Evolutionary conservation across 2,113 vertebrate species (phyloP), one percentile per base, ranked within the genome.

Genomic region (Brachyistius frenatus): DNA sequence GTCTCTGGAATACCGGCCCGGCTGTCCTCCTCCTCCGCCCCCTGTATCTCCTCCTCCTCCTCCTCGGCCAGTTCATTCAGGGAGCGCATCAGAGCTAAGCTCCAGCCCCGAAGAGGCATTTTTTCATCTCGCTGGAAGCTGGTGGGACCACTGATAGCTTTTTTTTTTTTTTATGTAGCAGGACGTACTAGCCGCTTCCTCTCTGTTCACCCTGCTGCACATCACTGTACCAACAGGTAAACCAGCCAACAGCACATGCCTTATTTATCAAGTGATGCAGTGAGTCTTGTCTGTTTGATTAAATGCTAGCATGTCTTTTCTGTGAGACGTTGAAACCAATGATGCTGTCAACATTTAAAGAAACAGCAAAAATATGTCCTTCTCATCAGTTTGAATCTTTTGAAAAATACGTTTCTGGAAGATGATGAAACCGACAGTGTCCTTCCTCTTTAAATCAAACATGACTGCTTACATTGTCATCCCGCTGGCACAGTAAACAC

Each of bases 151-250:
- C 66, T 66, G 78, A n/a, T 74, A 58, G 35, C 35, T 68, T 36
- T 4, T 36, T 64, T 61, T 56, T 39, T 62, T 30, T 37, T 86
- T 83, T 9, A 66, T 81, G 62, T 84, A 78, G 86, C 72, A 79
- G 69, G 71, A 88, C 49, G 50, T 79, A 58, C 60, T 70, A 73
- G 56, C 84, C 58, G 63, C 54, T 69, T 84, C 54, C 74, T 74
- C 53, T 78, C 16, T 54, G 1, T 70, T 74, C 68, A 71, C 33
- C 55, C 37, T 61, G 31, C 73, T 73, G 56, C 56, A 78, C 79
- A 65, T 81, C 66, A 58, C 14, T 62, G 30, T 80, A 80, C 85
- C 87, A 84, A 91, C 89, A 93, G 92, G 90, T 91, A 93, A 93
- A 88, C 37, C 75, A 62, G 55, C 61, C 33, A 54, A 81, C 60